Evolutionary conservation across 2,113 vertebrate genomes (phyloP), one percentile per base, ranked within the genome.

Genomic region (Ellobius talpinus): DNA sequence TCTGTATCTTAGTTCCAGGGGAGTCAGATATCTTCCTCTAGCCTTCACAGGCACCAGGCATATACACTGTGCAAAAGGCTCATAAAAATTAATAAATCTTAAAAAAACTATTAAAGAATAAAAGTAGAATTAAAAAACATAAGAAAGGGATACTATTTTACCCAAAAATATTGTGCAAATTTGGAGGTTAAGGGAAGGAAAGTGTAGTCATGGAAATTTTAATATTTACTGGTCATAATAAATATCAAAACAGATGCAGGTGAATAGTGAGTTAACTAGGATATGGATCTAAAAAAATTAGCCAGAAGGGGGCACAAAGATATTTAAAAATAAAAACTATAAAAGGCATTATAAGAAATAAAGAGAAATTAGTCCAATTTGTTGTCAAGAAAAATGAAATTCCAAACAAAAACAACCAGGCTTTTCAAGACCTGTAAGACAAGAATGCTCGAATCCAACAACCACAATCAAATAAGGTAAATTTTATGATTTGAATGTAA

Each of bases 101-200:
- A 7, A 19, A 58, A 36, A 68, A 70, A 70, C 63, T 66, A 66
- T 66, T 66, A 66, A 66, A 72, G 36, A 72, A 72, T 72, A 72
- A 72, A 72, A n/a, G 7, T 72, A 72, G 70, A 72, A n/a, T n/a
- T 19, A 9, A 72, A 36, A 65, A 89, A 42, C 36, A 90, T 42
- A 26, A 81, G 77, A 84, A 76, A 92, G 16, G 5, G 55, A 55
- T 33, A 93, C 19, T 61, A 29, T 33, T 42, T 58, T 84, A 85
- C 65, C 77, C 86, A 39, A 50, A 95, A 93, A 72, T 63, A 95
- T 42, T 31, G 58, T 31, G 47, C 11, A 89, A 76, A 42, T 85
- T 89, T 72, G 36, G 68, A n/a, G 16, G 16, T n/a, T n/a, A 72
- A 77, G 33, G 31, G 77, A 93, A 85, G 13, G 4, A 39, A 86